A percentile compares a stretch with the other conserved stretches of the same genome.
Evolutionary conservation across 2,888 invertebrate species (phyloP).

Genomic region (Periphyllus acericola): DNA sequence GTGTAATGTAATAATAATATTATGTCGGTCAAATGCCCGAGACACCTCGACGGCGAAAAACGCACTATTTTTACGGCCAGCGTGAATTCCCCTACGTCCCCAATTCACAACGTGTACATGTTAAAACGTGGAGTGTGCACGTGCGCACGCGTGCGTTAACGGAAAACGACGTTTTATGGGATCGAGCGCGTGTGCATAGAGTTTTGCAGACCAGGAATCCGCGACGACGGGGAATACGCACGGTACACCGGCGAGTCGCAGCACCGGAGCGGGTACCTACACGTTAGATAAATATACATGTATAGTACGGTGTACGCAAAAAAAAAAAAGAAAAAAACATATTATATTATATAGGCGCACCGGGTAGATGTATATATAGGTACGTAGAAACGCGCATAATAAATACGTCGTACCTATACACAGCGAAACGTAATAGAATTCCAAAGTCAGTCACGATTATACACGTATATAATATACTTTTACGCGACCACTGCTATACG

Average conservation of each 20-base stretch:
- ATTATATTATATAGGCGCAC: neutral
- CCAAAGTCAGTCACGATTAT: constrained; percentile 56
- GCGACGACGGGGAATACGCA: no score
- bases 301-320: neutral
- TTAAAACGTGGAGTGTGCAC: no score
- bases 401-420: constrained; percentile 37
- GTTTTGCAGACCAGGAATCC: no score
- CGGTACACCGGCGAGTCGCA: no score
- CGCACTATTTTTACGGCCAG: neutral
- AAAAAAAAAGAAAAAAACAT: no score
- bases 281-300: neutral
- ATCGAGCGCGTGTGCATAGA: no score
- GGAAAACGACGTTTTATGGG: no score
- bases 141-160: no score
- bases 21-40: constrained; percentile 3
- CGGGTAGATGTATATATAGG: neutral
- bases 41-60: constrained; percentile 7
- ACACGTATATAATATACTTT: neutral
- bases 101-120: no score
- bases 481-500: constrained; percentile 11
- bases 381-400: constrained; percentile 19
- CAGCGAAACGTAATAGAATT: constrained; percentile 45
- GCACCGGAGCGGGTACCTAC: neutral
- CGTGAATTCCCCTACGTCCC: no score
- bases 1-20: neutral